Evolutionary conservation across 2,113 vertebrate genomes (phyloP), one percentile per base, ranked within the genome.

Genomic region (Malurus cyaneus): DNA sequence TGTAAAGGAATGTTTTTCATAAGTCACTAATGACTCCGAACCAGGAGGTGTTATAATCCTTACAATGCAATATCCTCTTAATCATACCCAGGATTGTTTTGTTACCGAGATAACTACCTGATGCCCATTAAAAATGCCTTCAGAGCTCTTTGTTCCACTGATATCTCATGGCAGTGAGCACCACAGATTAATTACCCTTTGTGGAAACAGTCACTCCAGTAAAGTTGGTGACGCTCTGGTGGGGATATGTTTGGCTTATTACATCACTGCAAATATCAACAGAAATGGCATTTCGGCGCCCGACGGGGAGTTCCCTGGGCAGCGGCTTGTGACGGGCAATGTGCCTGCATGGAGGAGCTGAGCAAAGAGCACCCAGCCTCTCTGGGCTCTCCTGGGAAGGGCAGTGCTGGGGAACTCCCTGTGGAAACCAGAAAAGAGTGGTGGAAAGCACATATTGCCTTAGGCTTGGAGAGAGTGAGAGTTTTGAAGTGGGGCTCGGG

Each of bases 191-290:
- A 93, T 80, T 82, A 28, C 53, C 8, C 74, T 82, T 88, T 49
- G 54, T 62, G 91, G 89, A 82, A 88, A 62, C 62, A 67, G 66
- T 70, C 59, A 90, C 74, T 77, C 89, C 74, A 53, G 69, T 67
- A 8, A 95, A 86, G 83, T 19, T 86, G 81, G 67, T 84, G 93
- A 88, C 8, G 6, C 23, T 57, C 12, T 9, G 2, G 28, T 71
- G 72, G 49, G 90, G 76, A 67, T 69, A 52, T 83, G 69, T 96
- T 96, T 90, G 86, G 44, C 53, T 91, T 86, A 67, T 94, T 56
- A 92, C 80, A 65, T 93, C 93, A 95, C 5, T 57, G 65, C 77
- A 80, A 83, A 17, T 34, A 95, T 39, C 80, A 90, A 60, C 90
- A 84, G 59, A 95, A 32, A 56, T 52, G 84, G 88, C 85, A 32